phyloP scores from a whole-genome alignment of 2,113 vertebrate genomes.

The Tapirus terrestris region DNA sequence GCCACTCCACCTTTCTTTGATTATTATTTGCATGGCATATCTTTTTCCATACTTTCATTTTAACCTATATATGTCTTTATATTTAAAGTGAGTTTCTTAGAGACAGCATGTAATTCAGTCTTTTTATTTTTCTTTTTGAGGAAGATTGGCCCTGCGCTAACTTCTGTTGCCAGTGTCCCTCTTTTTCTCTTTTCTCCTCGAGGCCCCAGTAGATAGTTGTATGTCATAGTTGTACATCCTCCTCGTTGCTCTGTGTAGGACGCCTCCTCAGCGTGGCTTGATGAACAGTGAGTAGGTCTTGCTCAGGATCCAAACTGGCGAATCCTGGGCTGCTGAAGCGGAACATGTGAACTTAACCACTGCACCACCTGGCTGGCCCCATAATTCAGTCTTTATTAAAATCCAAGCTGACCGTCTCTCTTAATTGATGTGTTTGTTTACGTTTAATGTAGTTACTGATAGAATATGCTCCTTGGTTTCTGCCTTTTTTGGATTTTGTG shows the following conservation, averaged over 20 bases:
- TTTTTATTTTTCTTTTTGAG: background rate
- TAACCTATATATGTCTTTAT: background rate
- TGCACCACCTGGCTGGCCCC: no score
- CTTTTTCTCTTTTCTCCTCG: no score
- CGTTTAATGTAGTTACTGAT: background rate
- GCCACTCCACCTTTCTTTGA: background rate
- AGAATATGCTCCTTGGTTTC: background rate
- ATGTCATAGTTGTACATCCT: no score
- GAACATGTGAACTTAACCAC: no score
- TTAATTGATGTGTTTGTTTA: background rate
- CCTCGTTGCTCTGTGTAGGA: no score
- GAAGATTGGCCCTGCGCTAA: no score
- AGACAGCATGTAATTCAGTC: background rate
- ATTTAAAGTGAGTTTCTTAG: background rate
- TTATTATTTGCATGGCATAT: background rate
- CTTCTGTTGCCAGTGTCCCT: no score
- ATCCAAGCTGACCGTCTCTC: background rate
- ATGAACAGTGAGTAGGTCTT: no score
- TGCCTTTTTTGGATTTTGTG: background rate
- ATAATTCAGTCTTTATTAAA: background rate
- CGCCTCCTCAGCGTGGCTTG: no score
- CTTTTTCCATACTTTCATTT: background rate
- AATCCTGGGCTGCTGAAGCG: no score
- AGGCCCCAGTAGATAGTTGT: no score
- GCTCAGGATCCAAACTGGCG: no score